Evolutionary conservation across 2,113 vertebrate genomes (phyloP).

Genomic region (Chaetura pelagica): DNA sequence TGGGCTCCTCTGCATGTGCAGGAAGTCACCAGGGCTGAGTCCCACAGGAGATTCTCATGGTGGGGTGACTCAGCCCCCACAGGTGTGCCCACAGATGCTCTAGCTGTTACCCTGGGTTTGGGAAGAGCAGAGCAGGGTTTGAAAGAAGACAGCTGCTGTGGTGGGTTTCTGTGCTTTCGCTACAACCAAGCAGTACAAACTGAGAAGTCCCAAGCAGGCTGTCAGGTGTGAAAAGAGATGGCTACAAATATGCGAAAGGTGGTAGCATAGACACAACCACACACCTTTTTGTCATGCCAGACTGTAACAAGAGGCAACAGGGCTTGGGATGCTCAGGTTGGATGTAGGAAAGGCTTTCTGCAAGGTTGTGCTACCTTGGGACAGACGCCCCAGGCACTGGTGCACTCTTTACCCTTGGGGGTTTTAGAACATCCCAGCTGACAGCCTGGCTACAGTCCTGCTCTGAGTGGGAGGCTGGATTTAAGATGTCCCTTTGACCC

Average conservation of each 20-base stretch:
- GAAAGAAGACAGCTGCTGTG: background rate
- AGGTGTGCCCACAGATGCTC: background rate
- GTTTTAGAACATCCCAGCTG: background rate
- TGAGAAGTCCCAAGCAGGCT: background rate
- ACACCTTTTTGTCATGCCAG: rapidly evolving
- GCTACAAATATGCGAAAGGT: background rate
- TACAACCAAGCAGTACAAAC: background rate
- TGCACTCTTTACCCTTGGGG: background rate
- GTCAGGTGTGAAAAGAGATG: background rate
- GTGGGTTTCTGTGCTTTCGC: background rate
- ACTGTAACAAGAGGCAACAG: background rate
- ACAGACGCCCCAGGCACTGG: rapidly evolving
- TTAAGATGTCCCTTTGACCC: background rate
- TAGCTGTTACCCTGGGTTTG: background rate
- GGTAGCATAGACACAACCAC: background rate
- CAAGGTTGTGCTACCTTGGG: background rate
- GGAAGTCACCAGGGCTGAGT: background rate
- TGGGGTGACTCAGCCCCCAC: background rate
- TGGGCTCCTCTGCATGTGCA: background rate
- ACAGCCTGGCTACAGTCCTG: background rate
- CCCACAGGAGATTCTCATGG: background rate
- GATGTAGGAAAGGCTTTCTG: background rate
- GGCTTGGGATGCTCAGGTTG: background rate
- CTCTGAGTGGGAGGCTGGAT: background rate
- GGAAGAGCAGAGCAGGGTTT: background rate